Conservation (phyloP, 37 sponge, comb jelly and placozoan species). For the Geodia barretti region DNA sequence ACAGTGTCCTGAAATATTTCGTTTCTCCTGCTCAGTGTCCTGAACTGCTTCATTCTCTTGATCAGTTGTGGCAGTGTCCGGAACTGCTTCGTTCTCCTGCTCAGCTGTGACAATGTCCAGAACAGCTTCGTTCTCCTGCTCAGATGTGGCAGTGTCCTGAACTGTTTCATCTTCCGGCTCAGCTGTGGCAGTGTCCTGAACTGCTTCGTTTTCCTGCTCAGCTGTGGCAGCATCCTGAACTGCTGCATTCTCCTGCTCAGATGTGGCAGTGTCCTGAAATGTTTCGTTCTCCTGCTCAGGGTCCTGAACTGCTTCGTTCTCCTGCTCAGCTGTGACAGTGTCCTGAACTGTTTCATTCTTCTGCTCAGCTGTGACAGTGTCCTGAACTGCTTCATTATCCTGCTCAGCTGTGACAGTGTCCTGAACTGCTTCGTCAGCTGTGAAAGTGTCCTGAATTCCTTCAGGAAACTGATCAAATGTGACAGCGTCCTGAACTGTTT, state of each 20-base stretch:
- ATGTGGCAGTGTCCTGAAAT: not conserved
- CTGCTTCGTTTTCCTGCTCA: not conserved
- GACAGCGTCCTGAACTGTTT: not conserved
- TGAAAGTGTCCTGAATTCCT: not conserved
- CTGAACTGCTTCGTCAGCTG: not conserved
- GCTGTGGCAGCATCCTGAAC: not conserved
- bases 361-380: not conserved
- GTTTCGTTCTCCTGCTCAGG: not conserved
- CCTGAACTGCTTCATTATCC: not conserved
- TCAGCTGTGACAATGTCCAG: not conserved
- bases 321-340: not conserved
- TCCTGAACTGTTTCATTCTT: not conserved
- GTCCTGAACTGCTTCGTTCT: not conserved
- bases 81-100: not conserved
- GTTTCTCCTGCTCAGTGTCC: not conserved
- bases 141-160: no score
- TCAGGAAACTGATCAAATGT: not conserved
- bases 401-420: not conserved
- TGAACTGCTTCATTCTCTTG: not conserved
- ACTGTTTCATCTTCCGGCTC: not conserved
- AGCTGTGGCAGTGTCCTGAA: not conserved
- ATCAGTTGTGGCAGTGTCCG: not conserved
- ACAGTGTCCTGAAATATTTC: not conserved
- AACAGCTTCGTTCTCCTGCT: not conserved
- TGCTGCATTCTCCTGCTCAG: not conserved